Conservation (phyloP, 2,113 vertebrate species). For the Camarhynchus parvulus region DNA sequence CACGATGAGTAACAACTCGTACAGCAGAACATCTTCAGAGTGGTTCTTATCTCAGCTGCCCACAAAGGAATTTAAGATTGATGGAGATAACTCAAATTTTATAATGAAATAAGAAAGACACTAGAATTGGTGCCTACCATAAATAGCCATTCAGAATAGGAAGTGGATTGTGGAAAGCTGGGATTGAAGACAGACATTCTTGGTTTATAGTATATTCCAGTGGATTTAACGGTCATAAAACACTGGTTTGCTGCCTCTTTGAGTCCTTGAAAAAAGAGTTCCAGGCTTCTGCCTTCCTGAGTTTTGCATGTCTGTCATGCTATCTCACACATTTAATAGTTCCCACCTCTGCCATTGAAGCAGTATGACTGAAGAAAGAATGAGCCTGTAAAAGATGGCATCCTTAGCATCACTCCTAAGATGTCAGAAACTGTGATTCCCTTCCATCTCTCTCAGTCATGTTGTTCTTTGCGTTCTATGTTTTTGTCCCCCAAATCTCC, state of each 20-base stretch:
- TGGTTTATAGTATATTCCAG: background rate
- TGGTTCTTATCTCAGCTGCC: background rate
- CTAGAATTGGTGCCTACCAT: background rate
- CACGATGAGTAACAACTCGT: background rate
- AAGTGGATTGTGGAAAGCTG: background rate
- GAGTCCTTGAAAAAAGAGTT: background rate
- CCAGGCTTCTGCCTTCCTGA: background rate
- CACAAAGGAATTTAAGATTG: constrained; percentile 6
- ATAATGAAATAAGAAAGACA: background rate
- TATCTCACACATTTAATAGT: background rate
- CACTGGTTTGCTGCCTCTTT: background rate
- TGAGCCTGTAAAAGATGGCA: background rate
- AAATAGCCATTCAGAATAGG: background rate
- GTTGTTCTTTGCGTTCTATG: background rate
- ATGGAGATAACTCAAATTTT: constrained; percentile 32
- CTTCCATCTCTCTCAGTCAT: background rate
- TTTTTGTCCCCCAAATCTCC: background rate
- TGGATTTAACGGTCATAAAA: background rate
- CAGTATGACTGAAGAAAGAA: background rate
- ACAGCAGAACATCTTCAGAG: background rate
- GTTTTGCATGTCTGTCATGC: background rate
- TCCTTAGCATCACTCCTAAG: background rate
- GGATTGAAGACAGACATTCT: background rate
- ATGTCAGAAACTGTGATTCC: background rate
- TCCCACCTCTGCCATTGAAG: background rate